These are phyloP conservation scores for Hydropsyche tenuis DNA, from an alignment of 1,140 invertebrate species.

Conservation along the genomic window DNA sequence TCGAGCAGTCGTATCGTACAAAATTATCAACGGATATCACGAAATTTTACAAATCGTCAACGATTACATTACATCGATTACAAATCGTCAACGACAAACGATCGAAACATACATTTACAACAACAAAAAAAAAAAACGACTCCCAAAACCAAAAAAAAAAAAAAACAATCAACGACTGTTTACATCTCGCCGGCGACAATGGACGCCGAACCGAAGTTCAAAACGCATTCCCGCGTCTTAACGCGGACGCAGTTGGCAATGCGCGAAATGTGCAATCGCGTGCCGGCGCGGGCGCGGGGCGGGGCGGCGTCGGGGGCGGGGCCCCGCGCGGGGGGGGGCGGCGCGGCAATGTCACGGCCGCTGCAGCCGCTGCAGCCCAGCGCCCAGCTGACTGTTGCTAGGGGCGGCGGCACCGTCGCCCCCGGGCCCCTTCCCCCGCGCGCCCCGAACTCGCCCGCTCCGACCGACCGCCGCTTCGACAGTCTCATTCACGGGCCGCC, in stretches of 20 bases:
- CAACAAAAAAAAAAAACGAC: too few relatives aligned
- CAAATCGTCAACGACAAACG: too few relatives aligned
- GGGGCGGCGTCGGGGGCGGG: conserved; percentile 6
- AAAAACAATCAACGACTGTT: too few relatives aligned
- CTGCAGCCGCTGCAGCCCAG: conserved; percentile 55
- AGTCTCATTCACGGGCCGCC: conserved; percentile 46
- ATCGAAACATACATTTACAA: too few relatives aligned
- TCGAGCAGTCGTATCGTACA: too few relatives aligned
- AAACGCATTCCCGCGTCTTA: background rate
- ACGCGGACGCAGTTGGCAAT: background rate
- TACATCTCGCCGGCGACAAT: too few relatives aligned
- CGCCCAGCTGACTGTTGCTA: conserved; percentile 15
- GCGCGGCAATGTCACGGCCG: conserved; percentile 62
- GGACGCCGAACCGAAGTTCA: too few relatives aligned
- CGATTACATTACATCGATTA: too few relatives aligned
- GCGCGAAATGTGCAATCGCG: conserved; percentile 5
- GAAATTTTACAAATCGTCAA: too few relatives aligned
- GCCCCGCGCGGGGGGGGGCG: conserved; percentile 31
- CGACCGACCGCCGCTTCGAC: conserved; percentile 48
- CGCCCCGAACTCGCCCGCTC: background rate
- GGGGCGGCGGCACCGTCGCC: conserved; percentile 50
- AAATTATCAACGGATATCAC: too few relatives aligned
- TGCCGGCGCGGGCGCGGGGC: background rate
- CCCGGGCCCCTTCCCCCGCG: conserved; percentile 39
- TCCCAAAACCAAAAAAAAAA: too few relatives aligned